These are phyloP conservation scores for Thomomys bottae DNA, from an alignment of 2,113 vertebrate genomes.

Conservation along the genomic window DNA sequence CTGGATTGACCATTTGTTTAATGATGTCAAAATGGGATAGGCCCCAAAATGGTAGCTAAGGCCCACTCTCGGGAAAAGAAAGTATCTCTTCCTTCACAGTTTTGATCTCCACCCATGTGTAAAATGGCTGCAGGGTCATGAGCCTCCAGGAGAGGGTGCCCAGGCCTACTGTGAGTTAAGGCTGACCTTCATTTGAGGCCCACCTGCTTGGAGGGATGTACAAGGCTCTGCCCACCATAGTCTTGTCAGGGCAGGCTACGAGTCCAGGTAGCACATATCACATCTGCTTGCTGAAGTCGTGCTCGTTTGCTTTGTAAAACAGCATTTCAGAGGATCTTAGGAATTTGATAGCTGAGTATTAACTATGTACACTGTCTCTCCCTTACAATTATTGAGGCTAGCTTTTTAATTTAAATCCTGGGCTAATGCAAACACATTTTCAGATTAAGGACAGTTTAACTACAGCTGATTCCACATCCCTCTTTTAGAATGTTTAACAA, in stretches of 20 bases:
- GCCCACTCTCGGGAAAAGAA: background rate
- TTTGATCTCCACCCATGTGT: background rate
- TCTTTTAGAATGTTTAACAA: background rate
- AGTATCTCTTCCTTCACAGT: too few relatives aligned
- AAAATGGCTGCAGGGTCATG: background rate
- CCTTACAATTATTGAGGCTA: conserved; percentile 5
- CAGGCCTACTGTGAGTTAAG: background rate
- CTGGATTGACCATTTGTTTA: background rate
- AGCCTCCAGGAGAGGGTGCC: too few relatives aligned
- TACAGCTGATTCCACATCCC: background rate
- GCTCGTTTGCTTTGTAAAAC: conserved; percentile 46
- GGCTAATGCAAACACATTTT: background rate
- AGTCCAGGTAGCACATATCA: background rate
- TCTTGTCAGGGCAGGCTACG: background rate
- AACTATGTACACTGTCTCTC: background rate
- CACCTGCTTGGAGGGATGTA: background rate
- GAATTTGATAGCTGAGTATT: conserved; percentile 4
- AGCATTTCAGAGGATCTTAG: conserved; percentile 8
- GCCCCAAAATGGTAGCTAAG: background rate
- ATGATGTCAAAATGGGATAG: background rate
- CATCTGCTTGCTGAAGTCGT: background rate
- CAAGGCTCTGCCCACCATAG: background rate
- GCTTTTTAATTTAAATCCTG: background rate
- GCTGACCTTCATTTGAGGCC: too few relatives aligned
- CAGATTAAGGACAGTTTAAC: background rate